Evolutionary conservation across 2,888 invertebrate species (phyloP).

Genomic region (Nomada fabriciana): DNA sequence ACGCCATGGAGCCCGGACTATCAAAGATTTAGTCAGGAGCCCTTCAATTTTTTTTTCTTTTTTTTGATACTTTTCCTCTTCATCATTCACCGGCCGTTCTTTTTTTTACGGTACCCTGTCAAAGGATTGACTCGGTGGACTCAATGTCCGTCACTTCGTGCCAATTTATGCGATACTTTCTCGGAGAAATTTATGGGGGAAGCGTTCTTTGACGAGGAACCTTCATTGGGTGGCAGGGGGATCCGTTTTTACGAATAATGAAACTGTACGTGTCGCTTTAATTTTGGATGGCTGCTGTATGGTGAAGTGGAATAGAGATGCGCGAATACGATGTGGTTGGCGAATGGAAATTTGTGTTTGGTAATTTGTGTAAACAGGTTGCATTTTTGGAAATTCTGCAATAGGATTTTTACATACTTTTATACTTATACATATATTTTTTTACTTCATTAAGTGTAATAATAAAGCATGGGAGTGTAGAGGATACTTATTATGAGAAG

Average conservation of each 20-base stretch:
- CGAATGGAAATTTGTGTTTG: too few relatives aligned
- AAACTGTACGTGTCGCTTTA: constrained; percentile 1
- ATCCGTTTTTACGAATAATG: constrained; percentile 1
- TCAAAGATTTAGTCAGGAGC: constrained; percentile 45
- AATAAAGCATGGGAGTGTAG: too few relatives aligned
- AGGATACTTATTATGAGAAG: too few relatives aligned
- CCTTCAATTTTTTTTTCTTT: background rate
- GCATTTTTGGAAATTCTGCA: too few relatives aligned
- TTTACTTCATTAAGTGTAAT: too few relatives aligned
- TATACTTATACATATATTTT: too few relatives aligned
- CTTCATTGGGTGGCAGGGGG: background rate
- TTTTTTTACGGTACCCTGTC: constrained; percentile 22
- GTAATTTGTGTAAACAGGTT: too few relatives aligned
- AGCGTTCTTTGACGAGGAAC: constrained; percentile 25
- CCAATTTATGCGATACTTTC: constrained; percentile 39
- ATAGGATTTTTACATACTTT: too few relatives aligned
- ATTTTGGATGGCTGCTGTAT: background rate
- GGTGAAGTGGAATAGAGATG: too few relatives aligned
- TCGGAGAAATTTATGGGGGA: constrained; percentile 24
- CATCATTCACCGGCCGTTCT: background rate
- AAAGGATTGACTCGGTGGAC: constrained; percentile 39
- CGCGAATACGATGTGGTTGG: too few relatives aligned
- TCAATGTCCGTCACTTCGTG: constrained; percentile 32
- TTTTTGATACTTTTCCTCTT: background rate
- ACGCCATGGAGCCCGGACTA: constrained; percentile 25